Conservation (phyloP, 2,888 invertebrate genomes). For the Steinernema carpocapsae region DNA sequence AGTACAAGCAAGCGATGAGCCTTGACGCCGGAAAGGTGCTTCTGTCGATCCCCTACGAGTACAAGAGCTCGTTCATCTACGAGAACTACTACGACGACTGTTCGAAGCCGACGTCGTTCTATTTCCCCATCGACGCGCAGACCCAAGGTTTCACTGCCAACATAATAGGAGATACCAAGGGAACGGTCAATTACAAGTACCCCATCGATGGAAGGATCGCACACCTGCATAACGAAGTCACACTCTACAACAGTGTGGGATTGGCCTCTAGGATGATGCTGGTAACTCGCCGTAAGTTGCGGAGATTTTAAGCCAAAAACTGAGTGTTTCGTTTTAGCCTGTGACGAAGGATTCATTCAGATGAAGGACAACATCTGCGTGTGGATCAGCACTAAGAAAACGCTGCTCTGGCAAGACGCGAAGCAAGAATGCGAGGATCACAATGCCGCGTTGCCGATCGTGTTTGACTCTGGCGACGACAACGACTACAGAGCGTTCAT, state of each 20-base stretch:
- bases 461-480: neutral
- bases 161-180: slow-evolving; percentile 33
- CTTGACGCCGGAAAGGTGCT: slow-evolving; percentile 29
- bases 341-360: neutral
- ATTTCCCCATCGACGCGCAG: slow-evolving; percentile 28
- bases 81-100: slow-evolving; percentile 37
- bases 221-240: neutral
- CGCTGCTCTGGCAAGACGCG: neutral
- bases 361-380: neutral
- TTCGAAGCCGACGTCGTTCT: neutral
- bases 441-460: neutral
- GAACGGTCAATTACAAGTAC: neutral
- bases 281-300: neutral
- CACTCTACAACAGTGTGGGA: slow-evolving; percentile 22
- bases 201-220: no score
- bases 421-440: neutral
- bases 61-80: slow-evolving; percentile 5
- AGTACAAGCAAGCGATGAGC: slow-evolving; percentile 31
- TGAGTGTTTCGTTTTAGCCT: neutral
- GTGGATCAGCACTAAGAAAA: neutral
- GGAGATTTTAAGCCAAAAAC: no score
- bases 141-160: slow-evolving; percentile 32
- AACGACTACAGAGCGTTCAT: no score
- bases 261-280: slow-evolving; percentile 4
- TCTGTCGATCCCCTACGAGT: slow-evolving; percentile 32